phyloP scores from a whole-genome alignment of 2,797 vertebrate species.

The Parotocinclus haroldoi region DNA sequence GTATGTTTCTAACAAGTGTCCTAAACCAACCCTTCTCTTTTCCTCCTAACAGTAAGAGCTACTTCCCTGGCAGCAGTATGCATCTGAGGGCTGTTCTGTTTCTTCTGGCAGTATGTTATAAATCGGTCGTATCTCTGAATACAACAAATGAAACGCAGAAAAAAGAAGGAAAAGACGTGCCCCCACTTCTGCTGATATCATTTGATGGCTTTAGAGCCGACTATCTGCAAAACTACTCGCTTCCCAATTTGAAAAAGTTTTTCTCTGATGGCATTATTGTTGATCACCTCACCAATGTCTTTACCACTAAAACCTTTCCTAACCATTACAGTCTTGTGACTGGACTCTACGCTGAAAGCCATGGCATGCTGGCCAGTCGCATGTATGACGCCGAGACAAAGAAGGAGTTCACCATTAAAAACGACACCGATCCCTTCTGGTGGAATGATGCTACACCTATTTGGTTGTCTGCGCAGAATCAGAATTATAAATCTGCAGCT shows the following conservation, averaged over 20 bases:
- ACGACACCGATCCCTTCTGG: constrained; percentile 81
- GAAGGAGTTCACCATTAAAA: constrained; percentile 67
- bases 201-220: constrained; percentile 95
- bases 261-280: constrained; percentile 83
- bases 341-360: constrained; percentile 90
- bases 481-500: constrained; percentile 79
- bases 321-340: constrained; percentile 97
- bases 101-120: constrained; percentile 17
- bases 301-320: constrained; percentile 94
- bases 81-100: constrained; percentile 28
- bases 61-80: constrained; percentile 24
- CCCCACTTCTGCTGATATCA: constrained; percentile 83
- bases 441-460: constrained; percentile 86
- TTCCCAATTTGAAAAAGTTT: constrained; percentile 84
- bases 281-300: constrained; percentile 82
- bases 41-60: constrained; percentile 10
- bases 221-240: constrained; percentile 81
- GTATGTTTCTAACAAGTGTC: not conserved
- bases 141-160: constrained; percentile 38
- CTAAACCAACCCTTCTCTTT: not conserved
- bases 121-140: constrained; percentile 43
- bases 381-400: constrained; percentile 81
- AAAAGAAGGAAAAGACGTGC: no score
- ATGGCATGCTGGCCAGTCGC: constrained; percentile 84
- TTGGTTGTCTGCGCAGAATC: constrained; percentile 83